Evolutionary conservation across 2,888 invertebrate genomes (phyloP), one percentile per base, ranked within the genome.

Genomic region (Erebia palarica): DNA sequence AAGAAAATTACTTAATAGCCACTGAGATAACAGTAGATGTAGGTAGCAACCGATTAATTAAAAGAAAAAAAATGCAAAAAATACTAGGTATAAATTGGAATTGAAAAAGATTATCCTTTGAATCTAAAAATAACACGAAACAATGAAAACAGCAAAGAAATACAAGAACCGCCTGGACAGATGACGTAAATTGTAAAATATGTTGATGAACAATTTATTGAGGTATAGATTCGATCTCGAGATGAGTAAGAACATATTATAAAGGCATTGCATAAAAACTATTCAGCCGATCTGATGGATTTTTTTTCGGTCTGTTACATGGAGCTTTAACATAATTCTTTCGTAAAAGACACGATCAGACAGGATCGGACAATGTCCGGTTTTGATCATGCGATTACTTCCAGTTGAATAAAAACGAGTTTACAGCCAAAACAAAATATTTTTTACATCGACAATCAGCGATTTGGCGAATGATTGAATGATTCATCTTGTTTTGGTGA

Each of bases 221-320:
- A 63, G n/a, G 42, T 42, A n/a, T 16, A 42, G n/a, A 59, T 49
- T 8, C 63, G 47, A 49, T 2, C 14, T 49, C 10, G 44, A 61
- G 61, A 61, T 61, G 44, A 61, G 21, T 21, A 18, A 63, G 49
- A 63, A 42, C 16, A 44, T 16, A 16, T 16, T 44, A 10, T 16
- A 42, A 60, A 36, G 14, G 14, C 58, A 60, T 60, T 42, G 42
- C 13, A 59, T n/a, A 42, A 60, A 44, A 60, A 44, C 44, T 60
- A 44, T 44, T 42, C 60, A 42, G n/a, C 10, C 42, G 42, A 60
- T 60, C 5, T 16, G 42, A 42, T 16, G 60, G 36, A n/a, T 14
- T 59, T 60, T 42, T 60, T 44, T 42, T 16, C 60, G 60, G 60
- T 60, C 42, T 42, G 60, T 60, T 44, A 60, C 42, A 16, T 44